Conservation (phyloP, 2,888 invertebrate species). For the Hedya salicella region DNA sequence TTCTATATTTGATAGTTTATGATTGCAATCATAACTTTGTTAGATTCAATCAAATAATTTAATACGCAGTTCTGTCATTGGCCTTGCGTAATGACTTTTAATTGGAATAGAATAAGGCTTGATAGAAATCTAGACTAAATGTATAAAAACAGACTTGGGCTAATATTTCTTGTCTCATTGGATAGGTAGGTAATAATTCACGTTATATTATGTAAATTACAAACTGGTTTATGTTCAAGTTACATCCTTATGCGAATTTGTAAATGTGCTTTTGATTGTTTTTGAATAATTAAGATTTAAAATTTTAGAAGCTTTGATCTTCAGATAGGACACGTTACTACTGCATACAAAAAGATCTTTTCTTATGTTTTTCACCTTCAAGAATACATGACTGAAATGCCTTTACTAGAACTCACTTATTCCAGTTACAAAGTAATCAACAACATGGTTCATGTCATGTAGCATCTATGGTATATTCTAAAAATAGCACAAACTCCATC, state of each 20-base stretch:
- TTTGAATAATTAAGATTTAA: neutral
- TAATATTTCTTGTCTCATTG: constrained; percentile 14
- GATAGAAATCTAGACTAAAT: constrained; percentile 12
- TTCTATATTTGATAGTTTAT: neutral
- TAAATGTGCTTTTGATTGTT: neutral
- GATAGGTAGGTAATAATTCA: neutral
- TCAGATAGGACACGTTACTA: no score
- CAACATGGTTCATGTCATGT: no score
- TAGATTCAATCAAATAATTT: constrained; percentile 25
- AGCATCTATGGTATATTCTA: no score
- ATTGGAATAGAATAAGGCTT: constrained; percentile 13
- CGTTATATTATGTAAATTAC: neutral
- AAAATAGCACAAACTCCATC: no score
- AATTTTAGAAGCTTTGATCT: neutral
- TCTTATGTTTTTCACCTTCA: no score
- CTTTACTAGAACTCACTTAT: no score
- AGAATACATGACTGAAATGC: no score
- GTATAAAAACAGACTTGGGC: constrained; percentile 8
- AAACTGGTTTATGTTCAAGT: constrained; percentile 9
- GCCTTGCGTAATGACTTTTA: constrained; percentile 33
- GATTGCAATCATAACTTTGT: constrained; percentile 28
- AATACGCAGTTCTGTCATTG: constrained; percentile 34
- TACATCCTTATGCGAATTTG: neutral
- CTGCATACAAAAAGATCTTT: no score
- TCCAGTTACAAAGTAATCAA: no score